phyloP scores from a whole-genome alignment of 2,888 invertebrate species.

The Drosophila infuscata region DNA sequence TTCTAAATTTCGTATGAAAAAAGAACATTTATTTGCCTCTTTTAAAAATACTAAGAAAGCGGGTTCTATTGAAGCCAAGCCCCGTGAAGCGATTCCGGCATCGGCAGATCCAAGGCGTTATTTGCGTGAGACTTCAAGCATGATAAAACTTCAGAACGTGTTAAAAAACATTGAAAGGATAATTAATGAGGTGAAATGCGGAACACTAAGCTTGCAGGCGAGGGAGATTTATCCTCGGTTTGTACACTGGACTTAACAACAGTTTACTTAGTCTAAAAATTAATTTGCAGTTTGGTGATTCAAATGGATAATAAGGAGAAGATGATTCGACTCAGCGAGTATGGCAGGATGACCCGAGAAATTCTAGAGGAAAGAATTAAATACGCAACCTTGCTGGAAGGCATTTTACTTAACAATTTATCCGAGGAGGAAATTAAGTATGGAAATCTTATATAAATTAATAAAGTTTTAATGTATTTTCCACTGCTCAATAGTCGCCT shows the following conservation, averaged over 20 bases:
- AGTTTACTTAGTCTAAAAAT: neutral
- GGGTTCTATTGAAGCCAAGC: neutral
- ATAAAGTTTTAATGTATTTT: neutral
- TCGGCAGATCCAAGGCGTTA: constrained; percentile 69
- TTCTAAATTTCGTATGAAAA: constrained; percentile 58
- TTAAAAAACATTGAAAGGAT: constrained; percentile 73
- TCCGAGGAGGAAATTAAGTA: constrained; percentile 80
- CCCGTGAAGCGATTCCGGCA: constrained; percentile 2
- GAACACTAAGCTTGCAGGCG: constrained; percentile 79
- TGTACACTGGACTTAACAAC: neutral
- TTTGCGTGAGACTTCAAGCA: constrained; percentile 82
- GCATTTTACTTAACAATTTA: constrained; percentile 77
- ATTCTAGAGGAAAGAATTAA: constrained; percentile 68
- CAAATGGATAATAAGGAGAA: constrained; percentile 76
- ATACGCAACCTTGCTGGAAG: constrained; percentile 64
- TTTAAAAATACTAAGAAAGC: neutral
- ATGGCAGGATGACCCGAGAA: constrained; percentile 60
- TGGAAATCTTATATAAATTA: constrained; percentile 1
- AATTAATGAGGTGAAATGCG: constrained; percentile 81
- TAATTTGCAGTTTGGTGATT: constrained; percentile 68
- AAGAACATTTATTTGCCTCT: constrained; percentile 2
- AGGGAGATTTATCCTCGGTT: constrained; percentile 83
- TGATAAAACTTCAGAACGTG: constrained; percentile 76
- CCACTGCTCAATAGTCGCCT: constrained; percentile 62
- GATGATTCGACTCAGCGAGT: constrained; percentile 68